Evolutionary conservation across 2,888 invertebrate species (phyloP), one percentile per base, ranked within the genome.

Genomic region (Melanostoma mellinum): DNA sequence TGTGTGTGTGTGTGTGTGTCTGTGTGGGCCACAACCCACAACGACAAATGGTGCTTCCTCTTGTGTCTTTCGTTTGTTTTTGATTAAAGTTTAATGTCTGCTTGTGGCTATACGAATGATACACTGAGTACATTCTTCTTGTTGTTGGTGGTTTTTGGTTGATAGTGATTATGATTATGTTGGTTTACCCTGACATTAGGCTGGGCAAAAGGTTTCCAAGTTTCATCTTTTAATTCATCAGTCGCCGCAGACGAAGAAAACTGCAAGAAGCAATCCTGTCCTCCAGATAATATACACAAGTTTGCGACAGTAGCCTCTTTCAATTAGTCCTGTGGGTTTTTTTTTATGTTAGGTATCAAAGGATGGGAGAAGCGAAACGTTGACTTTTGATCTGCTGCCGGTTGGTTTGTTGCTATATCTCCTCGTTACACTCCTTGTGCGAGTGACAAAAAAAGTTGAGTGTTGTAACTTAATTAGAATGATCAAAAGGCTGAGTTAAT

Each of bases 401-500:
- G 32, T 50, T 1, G 20, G 50, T 50, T 50, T 30, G 6, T 4
- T 30, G 30, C 8, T 42, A 2, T 2, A 3, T 52, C 38, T 53
- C 3, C 6, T 20, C 5, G 6, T 42, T 20, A 20, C 35, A 4
- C 20, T 40, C 10, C 42, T 5, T 40, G 9, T 60, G 60, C 44
- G 38, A 68, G 67, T 55, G 73, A 73, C 61, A 61, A 79, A 50
- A 63, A 73, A 73, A 68, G 73, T 73, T 73, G 68, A 79, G 61
- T 78, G 63, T 68, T 82, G 68, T 82, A 68, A 77, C 81, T 77
- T 82, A 68, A 77, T 82, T 77, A 77, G 68, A 73, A 77, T 78
- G 78, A 82, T 82, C 82, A 82, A 82, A 77, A 73, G 78, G 77
- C 73, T 69, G 77, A 74, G 78, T 68, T 82, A 69, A 82, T 82